phyloP scores from a whole-genome alignment of 2,113 vertebrate species.

The Larimichthys polyactis region DNA sequence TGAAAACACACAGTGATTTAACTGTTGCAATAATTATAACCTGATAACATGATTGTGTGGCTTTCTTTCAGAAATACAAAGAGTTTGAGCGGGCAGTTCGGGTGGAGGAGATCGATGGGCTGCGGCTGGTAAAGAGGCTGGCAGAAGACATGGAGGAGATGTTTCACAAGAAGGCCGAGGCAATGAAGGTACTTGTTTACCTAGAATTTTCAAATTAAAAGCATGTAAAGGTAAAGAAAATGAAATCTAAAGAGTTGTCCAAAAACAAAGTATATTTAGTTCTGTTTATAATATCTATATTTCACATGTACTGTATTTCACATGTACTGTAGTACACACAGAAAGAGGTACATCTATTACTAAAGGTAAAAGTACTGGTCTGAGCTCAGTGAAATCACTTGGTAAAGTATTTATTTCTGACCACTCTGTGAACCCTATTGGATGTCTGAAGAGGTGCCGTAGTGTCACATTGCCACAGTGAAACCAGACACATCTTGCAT shows the following conservation, averaged over 20 bases:
- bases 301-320: neutral
- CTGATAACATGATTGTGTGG: slow-evolving; percentile 22
- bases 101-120: slow-evolving; percentile 96
- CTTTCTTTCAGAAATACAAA: slow-evolving; percentile 94
- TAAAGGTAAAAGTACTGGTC: neutral
- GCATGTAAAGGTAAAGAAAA: neutral
- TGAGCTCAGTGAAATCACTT: slow-evolving; percentile 18
- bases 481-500: slow-evolving; percentile 42
- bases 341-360: neutral
- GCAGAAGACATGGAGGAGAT: slow-evolving; percentile 98
- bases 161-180: slow-evolving; percentile 98
- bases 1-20: neutral
- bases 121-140: slow-evolving; percentile 94
- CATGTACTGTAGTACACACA: neutral
- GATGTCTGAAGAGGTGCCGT: slow-evolving; percentile 44
- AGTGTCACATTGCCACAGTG: slow-evolving; percentile 43
- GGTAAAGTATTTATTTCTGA: slow-evolving; percentile 25
- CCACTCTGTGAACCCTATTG: slow-evolving; percentile 13
- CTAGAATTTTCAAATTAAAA: neutral
- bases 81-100: slow-evolving; percentile 94
- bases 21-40: neutral
- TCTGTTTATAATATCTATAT: neutral
- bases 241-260: too few species aligned
- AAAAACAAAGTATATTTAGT: too few species aligned
- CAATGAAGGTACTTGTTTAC: slow-evolving; percentile 88